phyloP scores from a whole-genome alignment of 2,888 invertebrate genomes.

The Lamellibrachia columna region DNA sequence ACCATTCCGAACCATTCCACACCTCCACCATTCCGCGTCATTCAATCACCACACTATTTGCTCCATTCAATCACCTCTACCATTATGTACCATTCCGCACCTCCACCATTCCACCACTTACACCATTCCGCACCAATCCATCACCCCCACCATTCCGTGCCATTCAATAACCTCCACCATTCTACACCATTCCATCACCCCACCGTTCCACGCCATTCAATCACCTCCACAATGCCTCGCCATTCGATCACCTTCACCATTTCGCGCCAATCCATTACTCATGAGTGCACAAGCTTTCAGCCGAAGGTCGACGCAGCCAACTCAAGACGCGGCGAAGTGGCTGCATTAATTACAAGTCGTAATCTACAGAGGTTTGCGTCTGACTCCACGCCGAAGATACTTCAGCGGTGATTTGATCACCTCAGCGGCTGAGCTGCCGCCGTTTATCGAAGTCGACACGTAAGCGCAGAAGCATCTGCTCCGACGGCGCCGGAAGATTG shows the following conservation, averaged over 20 bases:
- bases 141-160: not conserved
- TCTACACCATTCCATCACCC: not conserved
- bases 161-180: not conserved
- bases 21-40: too few relatives aligned
- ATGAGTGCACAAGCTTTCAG: not conserved
- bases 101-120: not conserved
- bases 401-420: not conserved
- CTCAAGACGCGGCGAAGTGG: not conserved
- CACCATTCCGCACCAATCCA: not conserved
- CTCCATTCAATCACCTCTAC: too few relatives aligned
- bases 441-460: not conserved
- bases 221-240: not conserved
- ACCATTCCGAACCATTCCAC: too few relatives aligned
- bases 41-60: too few relatives aligned
- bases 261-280: not conserved
- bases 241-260: too few relatives aligned
- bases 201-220: not conserved
- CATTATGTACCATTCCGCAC: not conserved
- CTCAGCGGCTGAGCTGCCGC: not conserved
- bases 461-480: not conserved
- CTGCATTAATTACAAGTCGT: not conserved
- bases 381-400: not conserved
- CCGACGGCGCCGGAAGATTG: not conserved
- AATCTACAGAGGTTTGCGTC: conserved; percentile 7
- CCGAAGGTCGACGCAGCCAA: not conserved